A percentile compares a stretch with the other conserved stretches of the same genome.
Evolutionary conservation across 30 jellyfish, hydroid and myxozoan genomes (phyloP).

Genomic region (Hydractinia echinata): DNA sequence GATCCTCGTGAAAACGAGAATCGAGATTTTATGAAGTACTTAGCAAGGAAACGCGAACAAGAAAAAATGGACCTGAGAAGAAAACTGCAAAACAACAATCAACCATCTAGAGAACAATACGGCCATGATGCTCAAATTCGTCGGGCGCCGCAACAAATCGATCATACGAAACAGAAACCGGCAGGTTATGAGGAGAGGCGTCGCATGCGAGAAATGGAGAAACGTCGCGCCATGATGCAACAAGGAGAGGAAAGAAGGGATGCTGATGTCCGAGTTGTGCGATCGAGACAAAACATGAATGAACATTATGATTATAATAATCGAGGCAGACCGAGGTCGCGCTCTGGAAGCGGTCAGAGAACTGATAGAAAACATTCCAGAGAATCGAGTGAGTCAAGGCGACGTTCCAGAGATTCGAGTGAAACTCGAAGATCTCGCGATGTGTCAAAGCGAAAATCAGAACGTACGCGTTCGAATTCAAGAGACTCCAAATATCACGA

Average conservation of each 20-base stretch:
- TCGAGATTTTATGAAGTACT: conserved; percentile 19
- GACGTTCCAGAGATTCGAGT: conserved; percentile 6
- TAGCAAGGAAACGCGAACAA: conserved; percentile 26
- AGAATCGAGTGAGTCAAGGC: conserved; percentile 7
- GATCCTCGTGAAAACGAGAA: not conserved
- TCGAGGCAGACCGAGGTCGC: conserved; percentile 10
- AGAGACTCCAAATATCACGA: conserved; percentile 15
- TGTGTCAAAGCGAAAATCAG: conserved; percentile 9
- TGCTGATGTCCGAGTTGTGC: conserved; percentile 20
- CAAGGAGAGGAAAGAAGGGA: conserved; percentile 1
- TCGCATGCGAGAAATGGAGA: conserved; percentile 24
- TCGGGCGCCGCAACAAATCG: not conserved
- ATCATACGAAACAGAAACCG: conserved; percentile 9
- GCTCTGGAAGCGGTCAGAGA: conserved; percentile 12
- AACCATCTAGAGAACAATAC: not conserved
- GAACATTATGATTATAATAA: conserved; percentile 5
- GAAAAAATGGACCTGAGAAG: conserved; percentile 30
- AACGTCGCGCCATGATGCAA: conserved; percentile 4
- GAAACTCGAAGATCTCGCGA: conserved; percentile 19
- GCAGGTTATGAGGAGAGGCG: conserved; percentile 37
- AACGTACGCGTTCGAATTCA: conserved; percentile 15
- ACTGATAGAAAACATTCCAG: conserved; percentile 23
- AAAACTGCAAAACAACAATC: not conserved
- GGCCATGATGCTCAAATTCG: not conserved
- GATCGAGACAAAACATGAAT: not conserved